Conservation (phyloP, 2,797 vertebrate genomes). For the Amblyraja radiata region DNA sequence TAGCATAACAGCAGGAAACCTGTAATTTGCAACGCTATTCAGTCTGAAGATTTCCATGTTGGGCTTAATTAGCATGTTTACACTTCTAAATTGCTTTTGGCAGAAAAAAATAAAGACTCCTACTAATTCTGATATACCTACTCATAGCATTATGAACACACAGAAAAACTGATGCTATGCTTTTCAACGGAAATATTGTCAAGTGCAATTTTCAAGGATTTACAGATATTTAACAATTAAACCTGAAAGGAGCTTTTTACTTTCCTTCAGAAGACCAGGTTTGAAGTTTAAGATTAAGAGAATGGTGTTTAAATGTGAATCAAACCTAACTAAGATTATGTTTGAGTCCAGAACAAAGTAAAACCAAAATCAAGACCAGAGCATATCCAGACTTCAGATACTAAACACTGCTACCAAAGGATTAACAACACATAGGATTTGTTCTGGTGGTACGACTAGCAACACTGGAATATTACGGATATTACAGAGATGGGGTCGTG, state of each 20-base stretch:
- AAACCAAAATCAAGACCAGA: neutral
- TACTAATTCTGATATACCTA: conserved; percentile 10
- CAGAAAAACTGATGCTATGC: neutral
- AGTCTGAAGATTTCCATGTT: neutral
- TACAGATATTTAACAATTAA: neutral
- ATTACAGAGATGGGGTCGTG: no score
- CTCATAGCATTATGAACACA: neutral
- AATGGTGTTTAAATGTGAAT: neutral
- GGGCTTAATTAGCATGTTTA: conserved; percentile 22
- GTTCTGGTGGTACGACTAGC: no score
- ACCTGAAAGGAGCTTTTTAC: neutral
- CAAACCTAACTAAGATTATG: neutral
- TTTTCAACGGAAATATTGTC: neutral
- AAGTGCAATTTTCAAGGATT: neutral
- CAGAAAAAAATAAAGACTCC: neutral
- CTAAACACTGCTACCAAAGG: neutral
- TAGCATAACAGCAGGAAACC: conserved; percentile 15
- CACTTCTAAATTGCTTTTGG: conserved; percentile 13
- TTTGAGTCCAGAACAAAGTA: neutral
- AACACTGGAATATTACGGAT: no score
- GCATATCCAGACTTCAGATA: neutral
- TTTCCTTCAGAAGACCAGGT: neutral
- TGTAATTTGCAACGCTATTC: neutral
- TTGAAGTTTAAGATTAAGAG: neutral
- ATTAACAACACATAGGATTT: no score